Percentiles rank a stretch among this genome's conserved stretches.
phyloP scores from a whole-genome alignment of 2,113 vertebrate genomes.

The Phrynosoma blainvillii region DNA sequence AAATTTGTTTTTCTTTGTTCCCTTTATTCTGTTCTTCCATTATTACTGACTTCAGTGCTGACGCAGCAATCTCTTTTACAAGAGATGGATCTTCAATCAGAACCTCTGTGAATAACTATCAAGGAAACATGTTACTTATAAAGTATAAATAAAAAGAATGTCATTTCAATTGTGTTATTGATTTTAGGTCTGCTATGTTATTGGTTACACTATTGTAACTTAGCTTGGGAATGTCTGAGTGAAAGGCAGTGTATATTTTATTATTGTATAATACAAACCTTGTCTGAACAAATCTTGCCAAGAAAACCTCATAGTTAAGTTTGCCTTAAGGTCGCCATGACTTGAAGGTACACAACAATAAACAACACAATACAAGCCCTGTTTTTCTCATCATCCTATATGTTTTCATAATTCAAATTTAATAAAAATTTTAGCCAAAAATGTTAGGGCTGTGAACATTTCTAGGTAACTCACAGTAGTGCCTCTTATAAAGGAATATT shows the following conservation, averaged over 20 bases:
- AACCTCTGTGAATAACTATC: slow-evolving; percentile 78
- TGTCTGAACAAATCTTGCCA: too few relatives aligned
- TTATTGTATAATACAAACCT: not conserved
- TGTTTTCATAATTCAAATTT: not conserved
- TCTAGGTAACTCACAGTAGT: slow-evolving; percentile 31
- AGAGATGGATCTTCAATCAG: slow-evolving; percentile 61
- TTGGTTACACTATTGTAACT: not conserved
- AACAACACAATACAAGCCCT: too few relatives aligned
- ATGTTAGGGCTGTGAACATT: slow-evolving; percentile 46
- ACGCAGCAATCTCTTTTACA: slow-evolving; percentile 56
- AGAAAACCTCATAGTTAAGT: too few relatives aligned
- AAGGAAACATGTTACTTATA: slow-evolving; percentile 25
- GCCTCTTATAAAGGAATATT: slow-evolving; percentile 42
- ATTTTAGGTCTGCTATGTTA: not conserved
- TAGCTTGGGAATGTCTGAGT: not conserved
- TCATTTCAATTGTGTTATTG: not conserved
- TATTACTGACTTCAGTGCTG: slow-evolving; percentile 31
- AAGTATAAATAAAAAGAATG: not conserved
- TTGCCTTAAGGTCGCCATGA: too few relatives aligned
- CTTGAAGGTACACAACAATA: too few relatives aligned
- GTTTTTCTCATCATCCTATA: not conserved
- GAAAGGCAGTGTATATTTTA: not conserved
- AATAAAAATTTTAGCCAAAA: not conserved
- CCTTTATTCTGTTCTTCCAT: slow-evolving; percentile 42
- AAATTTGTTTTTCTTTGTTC: slow-evolving; percentile 57